Conservation (phyloP, 2,113 vertebrate species). For the Scomber japonicus region DNA sequence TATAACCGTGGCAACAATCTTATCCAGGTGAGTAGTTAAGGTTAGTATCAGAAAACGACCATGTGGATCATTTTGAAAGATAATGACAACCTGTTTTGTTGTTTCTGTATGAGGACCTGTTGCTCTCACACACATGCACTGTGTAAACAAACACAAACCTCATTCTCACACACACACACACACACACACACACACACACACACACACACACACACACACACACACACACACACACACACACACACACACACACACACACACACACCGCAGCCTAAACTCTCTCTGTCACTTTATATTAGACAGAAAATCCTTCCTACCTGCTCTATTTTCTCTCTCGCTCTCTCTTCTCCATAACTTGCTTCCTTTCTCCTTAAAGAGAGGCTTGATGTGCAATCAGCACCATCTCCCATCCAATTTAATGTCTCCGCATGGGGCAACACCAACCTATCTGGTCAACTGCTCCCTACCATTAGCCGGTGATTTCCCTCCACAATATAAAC, state of each 20-base stretch:
- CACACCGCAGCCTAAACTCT: neutral
- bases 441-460: conserved; percentile 60
- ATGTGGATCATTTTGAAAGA: neutral
- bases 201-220: neutral
- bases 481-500: conserved; percentile 1
- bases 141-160: neutral
- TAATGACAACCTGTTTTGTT: neutral
- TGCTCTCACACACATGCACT: neutral
- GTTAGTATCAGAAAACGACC: too few species aligned
- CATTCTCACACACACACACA: too few species aligned
- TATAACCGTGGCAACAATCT: too few species aligned
- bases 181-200: too few species aligned
- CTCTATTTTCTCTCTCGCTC: neutral
- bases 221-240: too few species aligned
- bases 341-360: neutral
- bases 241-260: too few species aligned
- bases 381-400: conserved; percentile 41
- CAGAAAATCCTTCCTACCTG: neutral
- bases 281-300: conserved; percentile 1
- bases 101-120: neutral
- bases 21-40: too few species aligned
- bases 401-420: conserved; percentile 65
- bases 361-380: conserved; percentile 45
- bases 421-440: conserved; percentile 68
- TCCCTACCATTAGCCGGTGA: conserved; percentile 49